phyloP scores from a whole-genome alignment of 2,113 vertebrate species.

The Mixornis gularis region DNA sequence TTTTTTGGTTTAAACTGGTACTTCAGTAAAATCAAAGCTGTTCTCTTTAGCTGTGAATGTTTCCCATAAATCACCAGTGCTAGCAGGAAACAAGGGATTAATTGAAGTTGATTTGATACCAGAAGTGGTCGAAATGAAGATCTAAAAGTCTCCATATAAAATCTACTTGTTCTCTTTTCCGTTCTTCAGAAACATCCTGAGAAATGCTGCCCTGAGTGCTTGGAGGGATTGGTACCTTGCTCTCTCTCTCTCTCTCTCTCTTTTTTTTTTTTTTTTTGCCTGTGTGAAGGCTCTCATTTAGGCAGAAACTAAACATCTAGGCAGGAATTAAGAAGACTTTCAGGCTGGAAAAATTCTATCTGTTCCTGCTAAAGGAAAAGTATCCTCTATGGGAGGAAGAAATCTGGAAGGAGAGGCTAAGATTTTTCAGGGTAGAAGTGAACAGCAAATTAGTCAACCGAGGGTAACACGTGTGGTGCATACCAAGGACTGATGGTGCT shows the following conservation, averaged over 20 bases:
- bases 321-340: not conserved
- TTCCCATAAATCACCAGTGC: not conserved
- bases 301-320: not conserved
- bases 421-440: not conserved
- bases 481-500: fast-evolving
- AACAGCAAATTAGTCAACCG: not conserved
- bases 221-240: not conserved
- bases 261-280: not conserved
- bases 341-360: not conserved
- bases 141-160: not conserved
- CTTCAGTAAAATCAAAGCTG: constrained; percentile 12
- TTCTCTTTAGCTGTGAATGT: not conserved
- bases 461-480: not conserved
- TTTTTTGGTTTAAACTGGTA: constrained; percentile 44
- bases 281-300: not conserved
- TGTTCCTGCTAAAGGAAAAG: not conserved
- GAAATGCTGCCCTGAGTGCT: not conserved
- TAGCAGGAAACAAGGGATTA: not conserved
- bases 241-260: not conserved
- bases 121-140: not conserved
- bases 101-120: not conserved
- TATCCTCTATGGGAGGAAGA: not conserved
- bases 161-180: not conserved
- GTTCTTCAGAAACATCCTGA: not conserved
- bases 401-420: not conserved